Evolutionary conservation across 2,888 invertebrate genomes (phyloP), one percentile per base, ranked within the genome.

Genomic region (Euzophera pinguis): DNA sequence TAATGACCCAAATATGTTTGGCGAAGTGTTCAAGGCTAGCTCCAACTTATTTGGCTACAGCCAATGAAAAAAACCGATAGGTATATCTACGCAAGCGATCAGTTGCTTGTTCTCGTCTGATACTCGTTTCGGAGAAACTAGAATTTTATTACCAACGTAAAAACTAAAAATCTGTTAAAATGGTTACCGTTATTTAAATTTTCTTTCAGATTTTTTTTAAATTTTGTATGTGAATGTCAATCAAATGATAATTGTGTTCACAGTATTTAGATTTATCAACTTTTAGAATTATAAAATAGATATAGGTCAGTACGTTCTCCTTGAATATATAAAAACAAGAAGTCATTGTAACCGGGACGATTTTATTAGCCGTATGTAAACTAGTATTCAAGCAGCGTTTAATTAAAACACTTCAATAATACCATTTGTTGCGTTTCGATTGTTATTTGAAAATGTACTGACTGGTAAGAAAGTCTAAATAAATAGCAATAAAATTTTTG

Each of bases 1-100:
- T 83, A 89, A 87, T 86, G 87, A 89, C 90, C 90, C 73, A 86
- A 87, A 88, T 88, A 79, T 84, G 84, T 83, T 86, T 82, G 79
- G 84, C 81, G 73, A 81, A 84, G 75, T 83, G 75, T 82, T 86
- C 90, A 90, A 90, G 90, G 90, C 85, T 87, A 85, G 62, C 63
- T 66, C 62, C 73, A 70, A 81, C 78, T 81, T 80, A 86, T 84
- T 85, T 75, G 77, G 77, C 73, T 79, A 75, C 16, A 39, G 79
- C 71, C 76, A 72, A 76, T 78, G 73, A 79, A 80, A 84, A 81
- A 83, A 79, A 71, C 75, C 74, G 72, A 83, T 81, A 22, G 22
- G 22, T 22, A 22, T 22, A 81, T 78, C 73, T 71, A 61, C 71
- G 69, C 74, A 73, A 72, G 73, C 67, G 61, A 71, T 75, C 71